Evolutionary conservation across 1,140 invertebrate species (phyloP).

Genomic region (Sogatella furcifera): DNA sequence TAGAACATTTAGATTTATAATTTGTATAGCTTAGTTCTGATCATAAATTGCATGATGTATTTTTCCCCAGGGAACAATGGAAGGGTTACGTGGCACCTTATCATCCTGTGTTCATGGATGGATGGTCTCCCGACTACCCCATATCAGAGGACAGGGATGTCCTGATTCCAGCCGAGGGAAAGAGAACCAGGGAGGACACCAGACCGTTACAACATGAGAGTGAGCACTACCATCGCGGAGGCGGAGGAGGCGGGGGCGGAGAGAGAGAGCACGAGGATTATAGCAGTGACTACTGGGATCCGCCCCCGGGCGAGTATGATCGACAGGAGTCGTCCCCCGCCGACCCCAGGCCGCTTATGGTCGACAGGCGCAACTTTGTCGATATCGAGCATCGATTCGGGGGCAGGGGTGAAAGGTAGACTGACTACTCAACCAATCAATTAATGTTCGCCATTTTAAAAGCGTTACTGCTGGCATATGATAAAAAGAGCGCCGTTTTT

Average conservation of each 20-base stretch:
- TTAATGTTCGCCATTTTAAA: background rate
- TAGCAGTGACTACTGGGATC: constrained; percentile 42
- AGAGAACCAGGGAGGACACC: constrained; percentile 25
- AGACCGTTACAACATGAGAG: constrained; percentile 26
- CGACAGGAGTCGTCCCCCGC: constrained; percentile 35
- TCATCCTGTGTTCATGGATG: constrained; percentile 89
- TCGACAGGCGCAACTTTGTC: constrained; percentile 27
- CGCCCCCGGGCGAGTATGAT: constrained; percentile 33
- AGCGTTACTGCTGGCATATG: background rate
- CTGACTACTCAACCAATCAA: background rate
- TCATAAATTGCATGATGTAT: too few species aligned
- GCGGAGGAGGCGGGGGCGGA: constrained; percentile 22
- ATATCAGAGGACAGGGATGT: constrained; percentile 54
- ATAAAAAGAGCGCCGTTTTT: too few species aligned
- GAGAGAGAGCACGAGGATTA: constrained; percentile 37
- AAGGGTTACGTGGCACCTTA: constrained; percentile 74
- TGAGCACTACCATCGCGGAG: constrained; percentile 34
- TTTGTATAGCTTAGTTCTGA: too few species aligned
- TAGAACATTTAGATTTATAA: too few species aligned
- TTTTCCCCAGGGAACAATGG: constrained; percentile 67
- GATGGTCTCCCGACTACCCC: constrained; percentile 83
- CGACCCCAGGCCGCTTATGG: constrained; percentile 21
- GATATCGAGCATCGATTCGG: constrained; percentile 33
- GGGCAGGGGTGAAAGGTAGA: constrained; percentile 37
- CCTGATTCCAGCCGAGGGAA: constrained; percentile 26